phyloP scores from a whole-genome alignment of 2,113 vertebrate species.

The Apodemus sylvaticus region DNA sequence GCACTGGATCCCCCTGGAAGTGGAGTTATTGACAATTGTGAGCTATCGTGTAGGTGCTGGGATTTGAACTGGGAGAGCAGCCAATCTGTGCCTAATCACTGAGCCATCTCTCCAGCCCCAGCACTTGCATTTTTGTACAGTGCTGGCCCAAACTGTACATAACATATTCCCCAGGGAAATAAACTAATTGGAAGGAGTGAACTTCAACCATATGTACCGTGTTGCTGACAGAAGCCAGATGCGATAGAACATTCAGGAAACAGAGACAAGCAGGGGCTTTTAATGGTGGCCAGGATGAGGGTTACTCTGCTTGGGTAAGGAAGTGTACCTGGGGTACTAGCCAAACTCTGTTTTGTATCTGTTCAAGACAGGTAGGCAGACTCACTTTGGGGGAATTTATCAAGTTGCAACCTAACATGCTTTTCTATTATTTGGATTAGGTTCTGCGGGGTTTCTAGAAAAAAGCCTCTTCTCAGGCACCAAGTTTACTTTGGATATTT shows the following conservation, averaged over 20 bases:
- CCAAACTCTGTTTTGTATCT: not conserved
- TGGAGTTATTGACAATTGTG: not conserved
- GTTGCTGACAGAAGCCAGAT: not conserved
- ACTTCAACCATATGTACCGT: rapidly evolving
- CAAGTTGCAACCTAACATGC: not conserved
- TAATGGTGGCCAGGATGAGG: not conserved
- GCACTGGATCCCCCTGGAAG: not conserved
- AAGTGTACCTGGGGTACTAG: not conserved
- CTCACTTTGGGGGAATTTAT: not conserved
- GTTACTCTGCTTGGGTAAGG: not conserved
- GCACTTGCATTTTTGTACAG: rapidly evolving
- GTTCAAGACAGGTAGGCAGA: not conserved
- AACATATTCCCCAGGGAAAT: not conserved
- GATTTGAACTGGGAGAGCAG: not conserved
- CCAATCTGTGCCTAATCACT: not conserved
- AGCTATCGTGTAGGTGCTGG: not conserved
- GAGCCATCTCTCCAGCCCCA: not conserved
- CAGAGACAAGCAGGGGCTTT: not conserved
- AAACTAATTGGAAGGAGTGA: rapidly evolving
- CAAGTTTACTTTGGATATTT: not conserved
- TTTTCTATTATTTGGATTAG: not conserved
- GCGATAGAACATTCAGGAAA: not conserved
- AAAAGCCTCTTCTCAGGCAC: not conserved
- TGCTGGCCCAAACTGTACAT: not conserved
- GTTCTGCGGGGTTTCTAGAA: not conserved